Percentiles rank a stretch among this genome's conserved stretches.
Conservation (phyloP, 2,797 vertebrate species). For the Spea hammondii region DNA sequence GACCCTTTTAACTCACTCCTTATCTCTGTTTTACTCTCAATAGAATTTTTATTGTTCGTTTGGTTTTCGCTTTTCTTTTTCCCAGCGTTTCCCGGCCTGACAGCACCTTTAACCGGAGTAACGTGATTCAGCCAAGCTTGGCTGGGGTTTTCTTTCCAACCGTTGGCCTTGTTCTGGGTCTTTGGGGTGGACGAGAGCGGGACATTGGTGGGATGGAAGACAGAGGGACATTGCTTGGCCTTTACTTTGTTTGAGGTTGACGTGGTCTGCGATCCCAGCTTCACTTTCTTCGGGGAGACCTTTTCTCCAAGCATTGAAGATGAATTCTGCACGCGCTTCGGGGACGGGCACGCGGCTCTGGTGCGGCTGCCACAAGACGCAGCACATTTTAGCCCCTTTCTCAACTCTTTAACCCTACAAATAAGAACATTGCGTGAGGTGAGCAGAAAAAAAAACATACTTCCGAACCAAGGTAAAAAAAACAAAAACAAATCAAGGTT, state of each 20-base stretch:
- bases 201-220: constrained; percentile 45
- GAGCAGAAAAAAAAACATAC: no score
- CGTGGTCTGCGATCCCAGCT: constrained; percentile 64
- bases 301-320: constrained; percentile 64
- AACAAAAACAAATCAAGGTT: no score
- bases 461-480: no score
- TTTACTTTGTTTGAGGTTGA: constrained; percentile 47
- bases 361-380: constrained; percentile 52
- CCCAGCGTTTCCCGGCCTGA: constrained; percentile 39
- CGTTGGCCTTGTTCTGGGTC: constrained; percentile 53
- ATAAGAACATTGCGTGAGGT: not conserved
- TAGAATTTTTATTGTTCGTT: constrained; percentile 58
- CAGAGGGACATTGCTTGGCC: constrained; percentile 56
- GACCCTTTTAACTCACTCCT: constrained; percentile 39
- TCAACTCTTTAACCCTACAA: constrained; percentile 87
- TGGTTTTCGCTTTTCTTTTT: constrained; percentile 56
- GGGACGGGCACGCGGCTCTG: constrained; percentile 59
- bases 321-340: constrained; percentile 68
- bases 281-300: constrained; percentile 77
- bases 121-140: constrained; percentile 56
- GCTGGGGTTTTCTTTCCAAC: constrained; percentile 49
- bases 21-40: constrained; percentile 18
- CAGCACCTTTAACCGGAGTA: constrained; percentile 63
- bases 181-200: constrained; percentile 73
- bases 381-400: constrained; percentile 66